Conservation (phyloP, 2,113 vertebrate species). For the Guaruba guarouba region DNA sequence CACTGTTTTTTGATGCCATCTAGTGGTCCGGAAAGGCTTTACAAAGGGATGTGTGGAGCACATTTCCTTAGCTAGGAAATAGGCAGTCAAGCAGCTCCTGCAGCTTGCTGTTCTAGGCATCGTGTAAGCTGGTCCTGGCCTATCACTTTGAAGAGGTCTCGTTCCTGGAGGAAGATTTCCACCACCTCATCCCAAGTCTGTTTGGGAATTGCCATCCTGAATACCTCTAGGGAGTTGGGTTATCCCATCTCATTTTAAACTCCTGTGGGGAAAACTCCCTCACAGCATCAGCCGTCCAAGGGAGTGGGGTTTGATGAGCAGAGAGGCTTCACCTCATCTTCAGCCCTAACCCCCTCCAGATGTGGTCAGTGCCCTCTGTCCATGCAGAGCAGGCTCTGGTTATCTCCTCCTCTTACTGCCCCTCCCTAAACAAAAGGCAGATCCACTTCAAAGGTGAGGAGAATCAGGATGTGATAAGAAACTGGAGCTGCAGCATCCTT, state of each 20-base stretch:
- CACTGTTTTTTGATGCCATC: constrained; percentile 28
- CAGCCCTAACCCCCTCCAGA: background rate
- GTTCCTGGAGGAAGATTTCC: background rate
- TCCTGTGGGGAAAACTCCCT: background rate
- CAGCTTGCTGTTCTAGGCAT: background rate
- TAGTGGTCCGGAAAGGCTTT: background rate
- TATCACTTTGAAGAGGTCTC: background rate
- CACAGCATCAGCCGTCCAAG: background rate
- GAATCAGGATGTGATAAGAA: background rate
- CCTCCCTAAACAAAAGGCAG: background rate
- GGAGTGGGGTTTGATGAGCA: background rate
- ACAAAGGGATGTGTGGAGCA: background rate
- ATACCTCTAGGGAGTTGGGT: background rate
- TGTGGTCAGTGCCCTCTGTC: background rate
- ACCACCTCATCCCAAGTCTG: background rate
- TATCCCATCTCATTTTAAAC: background rate
- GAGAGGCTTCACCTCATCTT: background rate
- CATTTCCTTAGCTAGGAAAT: background rate
- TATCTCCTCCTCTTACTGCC: background rate
- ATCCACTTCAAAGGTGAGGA: background rate
- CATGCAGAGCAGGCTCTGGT: rapidly evolving
- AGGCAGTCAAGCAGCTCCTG: background rate
- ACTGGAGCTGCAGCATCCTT: background rate
- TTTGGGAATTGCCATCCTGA: background rate
- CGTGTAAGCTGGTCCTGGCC: rapidly evolving